phyloP scores from a whole-genome alignment of 2,113 vertebrate genomes.

The Ciconia stormi region DNA sequence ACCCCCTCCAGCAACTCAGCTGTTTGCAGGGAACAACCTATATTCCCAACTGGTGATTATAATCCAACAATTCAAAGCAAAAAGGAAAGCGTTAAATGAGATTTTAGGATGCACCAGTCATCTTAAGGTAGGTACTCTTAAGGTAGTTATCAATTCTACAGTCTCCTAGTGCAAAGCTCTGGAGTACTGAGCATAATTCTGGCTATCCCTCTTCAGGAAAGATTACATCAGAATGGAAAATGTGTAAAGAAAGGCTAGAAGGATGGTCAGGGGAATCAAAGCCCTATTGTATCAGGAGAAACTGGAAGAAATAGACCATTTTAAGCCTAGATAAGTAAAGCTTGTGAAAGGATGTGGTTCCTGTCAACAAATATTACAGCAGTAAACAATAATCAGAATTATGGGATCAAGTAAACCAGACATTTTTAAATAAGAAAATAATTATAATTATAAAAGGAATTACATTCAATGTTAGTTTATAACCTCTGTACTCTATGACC shows the following conservation, averaged over 20 bases:
- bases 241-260: background rate
- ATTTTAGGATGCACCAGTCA: background rate
- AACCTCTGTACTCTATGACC: background rate
- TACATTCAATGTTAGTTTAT: background rate
- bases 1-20: background rate
- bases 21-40: background rate
- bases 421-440: background rate
- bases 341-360: background rate
- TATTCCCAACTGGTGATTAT: background rate
- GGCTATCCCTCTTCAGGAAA: background rate
- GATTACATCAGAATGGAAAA: background rate
- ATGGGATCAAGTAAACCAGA: background rate
- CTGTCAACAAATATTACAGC: background rate
- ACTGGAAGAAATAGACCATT: background rate
- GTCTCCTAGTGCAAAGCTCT: background rate
- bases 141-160: background rate
- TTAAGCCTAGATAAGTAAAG: background rate
- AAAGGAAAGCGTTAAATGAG: background rate
- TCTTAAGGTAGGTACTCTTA: background rate
- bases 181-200: background rate
- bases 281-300: background rate
- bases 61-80: background rate
- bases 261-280: background rate
- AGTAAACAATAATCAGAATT: background rate
- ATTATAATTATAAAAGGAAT: background rate